phyloP scores from a whole-genome alignment of 1,140 invertebrate species.

The Andricus grossulariae region DNA sequence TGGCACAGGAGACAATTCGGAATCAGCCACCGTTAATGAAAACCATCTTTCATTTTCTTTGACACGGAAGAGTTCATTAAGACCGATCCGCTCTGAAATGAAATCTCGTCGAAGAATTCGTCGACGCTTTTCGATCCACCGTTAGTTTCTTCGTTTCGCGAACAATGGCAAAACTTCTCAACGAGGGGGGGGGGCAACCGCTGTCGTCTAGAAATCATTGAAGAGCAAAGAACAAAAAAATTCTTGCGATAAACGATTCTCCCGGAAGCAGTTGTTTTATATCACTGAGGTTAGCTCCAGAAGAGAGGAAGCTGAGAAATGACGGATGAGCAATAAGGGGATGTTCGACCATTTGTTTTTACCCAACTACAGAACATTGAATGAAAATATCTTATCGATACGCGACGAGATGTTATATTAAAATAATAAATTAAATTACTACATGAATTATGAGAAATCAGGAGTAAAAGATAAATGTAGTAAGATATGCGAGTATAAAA shows the following conservation, averaged over 20 bases:
- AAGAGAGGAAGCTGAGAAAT: background rate
- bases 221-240: background rate
- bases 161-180: slow-evolving; percentile 34
- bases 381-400: background rate
- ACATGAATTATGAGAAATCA: too few species aligned
- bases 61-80: slow-evolving; percentile 38
- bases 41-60: slow-evolving; percentile 33
- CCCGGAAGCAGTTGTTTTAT: background rate
- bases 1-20: too few species aligned
- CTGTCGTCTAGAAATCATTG: slow-evolving; percentile 24
- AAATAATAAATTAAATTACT: background rate
- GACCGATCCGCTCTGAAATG: slow-evolving; percentile 27
- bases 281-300: background rate
- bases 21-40: background rate
- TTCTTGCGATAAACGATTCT: background rate
- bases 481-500: too few species aligned
- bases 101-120: slow-evolving; percentile 34
- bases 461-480: too few species aligned
- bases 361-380: background rate
- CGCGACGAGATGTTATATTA: background rate
- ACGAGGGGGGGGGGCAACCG: background rate
- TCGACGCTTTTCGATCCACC: slow-evolving; percentile 23
- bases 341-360: background rate
- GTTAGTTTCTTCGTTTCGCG: slow-evolving; percentile 23
- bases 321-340: slow-evolving; percentile 19